These are phyloP conservation scores for Anhinga rufa DNA, from an alignment of 2,113 vertebrate genomes.

Conservation along the genomic window DNA sequence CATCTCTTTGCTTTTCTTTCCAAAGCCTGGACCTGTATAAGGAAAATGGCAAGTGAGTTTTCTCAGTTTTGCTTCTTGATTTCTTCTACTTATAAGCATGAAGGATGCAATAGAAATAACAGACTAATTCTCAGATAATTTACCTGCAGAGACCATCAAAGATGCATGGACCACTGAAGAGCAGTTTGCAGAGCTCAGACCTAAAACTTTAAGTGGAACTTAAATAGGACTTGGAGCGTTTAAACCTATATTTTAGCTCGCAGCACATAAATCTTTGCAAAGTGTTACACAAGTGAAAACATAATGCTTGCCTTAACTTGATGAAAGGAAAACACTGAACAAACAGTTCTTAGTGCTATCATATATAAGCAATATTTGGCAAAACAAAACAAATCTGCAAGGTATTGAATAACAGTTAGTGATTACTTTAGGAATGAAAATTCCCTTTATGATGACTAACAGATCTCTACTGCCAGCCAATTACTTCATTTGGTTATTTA, in stretches of 20 bases:
- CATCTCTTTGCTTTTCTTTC: conserved; percentile 82
- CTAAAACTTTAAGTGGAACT: not conserved
- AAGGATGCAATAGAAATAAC: not conserved
- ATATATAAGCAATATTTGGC: not conserved
- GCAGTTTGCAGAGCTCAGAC: not conserved
- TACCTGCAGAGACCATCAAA: conserved; percentile 1
- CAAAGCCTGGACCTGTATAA: conserved; percentile 74
- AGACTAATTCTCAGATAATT: not conserved
- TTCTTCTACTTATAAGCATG: not conserved
- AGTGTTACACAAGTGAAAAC: not conserved
- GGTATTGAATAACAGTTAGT: not conserved
- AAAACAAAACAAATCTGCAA: not conserved
- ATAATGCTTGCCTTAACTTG: not conserved
- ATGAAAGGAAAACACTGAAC: not conserved
- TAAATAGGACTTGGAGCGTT: not conserved
- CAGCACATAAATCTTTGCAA: not conserved
- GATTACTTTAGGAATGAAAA: not conserved
- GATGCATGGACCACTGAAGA: not conserved
- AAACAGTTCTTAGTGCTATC: not conserved
- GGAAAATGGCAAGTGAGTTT: not conserved
- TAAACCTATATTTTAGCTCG: not conserved
- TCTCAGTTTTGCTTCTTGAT: not conserved
- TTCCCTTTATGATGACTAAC: not conserved
- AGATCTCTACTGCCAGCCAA: not conserved
- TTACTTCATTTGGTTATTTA: not conserved